Percentiles rank a stretch among this genome's conserved stretches.
These are phyloP conservation scores for Sebastes itinus DNA, from an alignment of 2,797 vertebrate genomes.

Conservation along the genomic window DNA sequence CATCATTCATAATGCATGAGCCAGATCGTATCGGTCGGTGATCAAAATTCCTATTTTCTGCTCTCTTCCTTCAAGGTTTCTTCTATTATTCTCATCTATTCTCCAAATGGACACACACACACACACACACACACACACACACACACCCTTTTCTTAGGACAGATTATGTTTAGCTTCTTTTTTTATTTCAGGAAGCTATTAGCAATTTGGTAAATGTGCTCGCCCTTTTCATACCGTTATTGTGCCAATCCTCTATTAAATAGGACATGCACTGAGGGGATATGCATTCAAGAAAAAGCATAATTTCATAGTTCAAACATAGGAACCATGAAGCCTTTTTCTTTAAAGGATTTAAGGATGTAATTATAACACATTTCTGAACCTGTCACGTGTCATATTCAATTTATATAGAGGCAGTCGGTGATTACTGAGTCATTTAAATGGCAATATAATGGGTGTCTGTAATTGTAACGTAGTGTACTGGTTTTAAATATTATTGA, in stretches of 20 bases:
- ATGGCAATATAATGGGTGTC: neutral
- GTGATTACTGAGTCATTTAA: neutral
- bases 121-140: neutral
- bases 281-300: conserved; percentile 3
- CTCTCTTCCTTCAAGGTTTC: conserved; percentile 43
- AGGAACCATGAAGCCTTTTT: neutral
- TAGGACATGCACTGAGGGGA: conserved; percentile 1
- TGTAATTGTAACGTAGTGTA: neutral
- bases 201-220: conserved; percentile 50
- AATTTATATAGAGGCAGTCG: neutral
- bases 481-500: neutral
- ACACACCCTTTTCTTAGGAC: conserved; percentile 27
- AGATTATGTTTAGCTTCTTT: conserved; percentile 28
- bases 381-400: neutral
- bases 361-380: neutral
- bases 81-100: conserved; percentile 44
- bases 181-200: conserved; percentile 40
- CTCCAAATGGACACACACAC: conserved; percentile 14
- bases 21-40: conserved; percentile 40
- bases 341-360: neutral
- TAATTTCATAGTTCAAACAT: neutral
- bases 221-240: conserved; percentile 33
- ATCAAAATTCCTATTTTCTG: conserved; percentile 47
- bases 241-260: conserved; percentile 16
- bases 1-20: conserved; percentile 64